Evolutionary conservation across 2,888 invertebrate genomes (phyloP).

Genomic region (Dorcus hopei): DNA sequence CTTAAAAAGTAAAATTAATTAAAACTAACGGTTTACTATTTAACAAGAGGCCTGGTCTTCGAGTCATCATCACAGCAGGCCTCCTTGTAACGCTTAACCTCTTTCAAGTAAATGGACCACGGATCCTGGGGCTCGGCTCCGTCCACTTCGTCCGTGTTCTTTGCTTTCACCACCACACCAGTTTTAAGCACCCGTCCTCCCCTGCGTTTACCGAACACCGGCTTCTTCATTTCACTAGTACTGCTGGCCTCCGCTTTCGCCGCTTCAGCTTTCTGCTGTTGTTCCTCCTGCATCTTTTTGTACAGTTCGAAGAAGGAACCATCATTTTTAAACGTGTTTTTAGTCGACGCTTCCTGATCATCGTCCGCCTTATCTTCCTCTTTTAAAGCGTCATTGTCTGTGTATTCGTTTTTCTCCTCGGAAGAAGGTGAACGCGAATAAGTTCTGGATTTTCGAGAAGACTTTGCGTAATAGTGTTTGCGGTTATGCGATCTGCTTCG

Average conservation of each 20-base stretch:
- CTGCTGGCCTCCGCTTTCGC: constrained; percentile 42
- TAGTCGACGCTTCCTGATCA: constrained; percentile 49
- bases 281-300: constrained; percentile 78
- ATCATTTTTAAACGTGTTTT: constrained; percentile 80
- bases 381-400: constrained; percentile 31
- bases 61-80: constrained; percentile 89
- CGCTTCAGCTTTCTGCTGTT: constrained; percentile 48
- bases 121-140: constrained; percentile 76
- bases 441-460: constrained; percentile 21
- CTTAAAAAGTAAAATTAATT: constrained; percentile 16
- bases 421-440: constrained; percentile 19
- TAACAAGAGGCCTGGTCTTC: constrained; percentile 86
- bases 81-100: constrained; percentile 89
- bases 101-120: constrained; percentile 91
- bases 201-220: constrained; percentile 73
- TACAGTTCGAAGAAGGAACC: constrained; percentile 90
- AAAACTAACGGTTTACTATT: constrained; percentile 55
- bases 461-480: constrained; percentile 17
- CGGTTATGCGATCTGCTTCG: constrained; percentile 21
- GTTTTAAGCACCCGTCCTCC: constrained; percentile 86
- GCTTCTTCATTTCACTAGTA: constrained; percentile 45
- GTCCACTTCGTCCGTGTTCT: constrained; percentile 61
- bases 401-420: constrained; percentile 18
- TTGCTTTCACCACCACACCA: constrained; percentile 83
- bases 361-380: constrained; percentile 32